Base-by-base conservation (phyloP, 2,888 invertebrate species). In the Mythimna loreyi region DNA sequence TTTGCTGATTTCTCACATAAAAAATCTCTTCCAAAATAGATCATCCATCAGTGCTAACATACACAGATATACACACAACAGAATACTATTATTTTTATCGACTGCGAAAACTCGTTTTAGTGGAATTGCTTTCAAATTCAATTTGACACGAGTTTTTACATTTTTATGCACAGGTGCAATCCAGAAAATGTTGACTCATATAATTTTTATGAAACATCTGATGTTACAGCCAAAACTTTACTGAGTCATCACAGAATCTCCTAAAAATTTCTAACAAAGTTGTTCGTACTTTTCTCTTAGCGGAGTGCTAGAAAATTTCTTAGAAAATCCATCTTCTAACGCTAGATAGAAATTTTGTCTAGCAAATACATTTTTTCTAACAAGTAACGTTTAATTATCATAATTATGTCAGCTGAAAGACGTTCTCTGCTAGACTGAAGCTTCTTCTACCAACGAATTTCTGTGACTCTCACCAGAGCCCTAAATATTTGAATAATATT, bases 51-150 rank as follows among this genome's bases (percentile, higher is more conserved):
- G 3, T 19, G 21, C 43, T 9, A 21, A 45, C 33, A 30, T 16
- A 16, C 25, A 57, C n/a, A n/a, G n/a, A n/a, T n/a, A n/a, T 57
- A 52, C 19, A 49, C 49, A 36, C 30, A 55, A 58, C 40, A 59
- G 19, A 40, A 62, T 11, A 19, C 11, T 1, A 65, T 36, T 1
- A 73, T 57, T 72, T 71, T 47, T 56, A 19, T 50, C 36, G 9
- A 49, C 19, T 45, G 16, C 40, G n/a, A 63, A 59, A 60, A n/a
- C 50, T 77, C 47, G 63, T 57, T 63, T 57, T 25, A 52, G 21
- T 64, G 16, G 60, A 70, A 70, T 76, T 71, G 59, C 45, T 64
- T 75, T 71, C 28, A 59, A 77, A 77, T 71, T 71, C 33, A 64
- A 60, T 77, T 60, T 1, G 19, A 36, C n/a, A 21, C 23, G 25